Evolutionary conservation across 2,113 vertebrate species (phyloP).

Genomic region (Hirundichthys speculiger): DNA sequence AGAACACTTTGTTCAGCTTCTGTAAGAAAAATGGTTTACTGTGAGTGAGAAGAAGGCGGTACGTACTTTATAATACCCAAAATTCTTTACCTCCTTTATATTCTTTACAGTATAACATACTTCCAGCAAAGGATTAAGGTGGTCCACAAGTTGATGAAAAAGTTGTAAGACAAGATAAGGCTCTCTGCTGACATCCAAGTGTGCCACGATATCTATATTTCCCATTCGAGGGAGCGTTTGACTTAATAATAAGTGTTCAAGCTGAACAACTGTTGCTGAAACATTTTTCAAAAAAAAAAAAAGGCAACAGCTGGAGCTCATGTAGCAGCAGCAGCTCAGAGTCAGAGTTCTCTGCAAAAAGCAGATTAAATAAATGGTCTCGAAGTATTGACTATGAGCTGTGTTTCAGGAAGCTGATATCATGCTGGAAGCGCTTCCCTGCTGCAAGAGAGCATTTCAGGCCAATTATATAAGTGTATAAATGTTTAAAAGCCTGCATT

Average conservation of each 20-base stretch:
- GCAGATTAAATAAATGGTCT: conserved; percentile 50
- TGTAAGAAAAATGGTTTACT: conserved; percentile 16
- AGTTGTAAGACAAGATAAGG: no score
- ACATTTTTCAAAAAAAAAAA: conserved; percentile 17
- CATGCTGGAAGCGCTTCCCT: conserved; percentile 40
- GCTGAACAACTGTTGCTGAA: background rate
- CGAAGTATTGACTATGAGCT: conserved; percentile 37
- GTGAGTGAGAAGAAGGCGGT: conserved; percentile 16
- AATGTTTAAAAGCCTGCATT: conserved; percentile 25
- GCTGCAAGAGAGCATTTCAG: conserved; percentile 43
- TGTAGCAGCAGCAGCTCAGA: conserved; percentile 15
- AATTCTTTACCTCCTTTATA: background rate
- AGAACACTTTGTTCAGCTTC: conserved; percentile 35
- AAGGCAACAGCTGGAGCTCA: background rate
- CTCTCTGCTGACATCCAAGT: no score
- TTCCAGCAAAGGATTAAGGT: no score
- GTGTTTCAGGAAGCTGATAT: conserved; percentile 53
- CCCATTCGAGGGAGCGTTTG: no score
- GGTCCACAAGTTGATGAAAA: no score
- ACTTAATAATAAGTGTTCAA: no score
- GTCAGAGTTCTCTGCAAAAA: conserved; percentile 35
- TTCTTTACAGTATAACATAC: no score
- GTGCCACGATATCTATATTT: no score
- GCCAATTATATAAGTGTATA: conserved; percentile 41
- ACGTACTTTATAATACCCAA: background rate